Percentiles rank a stretch among this genome's conserved stretches.
Evolutionary conservation across 2,797 vertebrate species (phyloP).

Genomic region (Phylloscopus collybita): DNA sequence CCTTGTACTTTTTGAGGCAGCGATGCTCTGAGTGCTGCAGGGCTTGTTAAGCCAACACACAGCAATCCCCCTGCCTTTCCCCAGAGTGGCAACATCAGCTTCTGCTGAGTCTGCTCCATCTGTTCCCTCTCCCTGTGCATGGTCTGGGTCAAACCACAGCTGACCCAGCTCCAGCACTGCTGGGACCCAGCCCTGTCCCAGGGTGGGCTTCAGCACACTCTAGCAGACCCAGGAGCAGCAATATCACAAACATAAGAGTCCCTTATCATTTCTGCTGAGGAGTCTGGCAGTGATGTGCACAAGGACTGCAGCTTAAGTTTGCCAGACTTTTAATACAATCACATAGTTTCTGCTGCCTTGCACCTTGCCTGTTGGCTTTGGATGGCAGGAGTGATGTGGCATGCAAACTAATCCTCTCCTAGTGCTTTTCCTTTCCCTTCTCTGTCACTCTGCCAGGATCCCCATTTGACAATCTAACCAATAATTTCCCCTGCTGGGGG

Average conservation of each 20-base stretch:
- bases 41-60: background rate
- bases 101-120: background rate
- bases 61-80: background rate
- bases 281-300: background rate
- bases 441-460: background rate
- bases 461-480: background rate
- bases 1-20: background rate
- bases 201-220: background rate
- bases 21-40: background rate
- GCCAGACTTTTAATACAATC: background rate
- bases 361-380: background rate
- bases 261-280: background rate
- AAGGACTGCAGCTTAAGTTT: background rate
- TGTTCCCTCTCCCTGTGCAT: rapidly evolving
- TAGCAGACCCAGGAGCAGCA: background rate
- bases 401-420: background rate
- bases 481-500: background rate
- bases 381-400: background rate
- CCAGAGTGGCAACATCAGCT: background rate
- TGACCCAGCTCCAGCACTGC: too few relatives aligned
- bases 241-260: background rate
- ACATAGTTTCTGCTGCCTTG: background rate
- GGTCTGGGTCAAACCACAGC: background rate
- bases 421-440: background rate
- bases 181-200: rapidly evolving